A percentile compares a stretch with the other conserved stretches of the same genome.
Conservation (phyloP, 2,113 vertebrate species). For the Anoura caudifer region DNA sequence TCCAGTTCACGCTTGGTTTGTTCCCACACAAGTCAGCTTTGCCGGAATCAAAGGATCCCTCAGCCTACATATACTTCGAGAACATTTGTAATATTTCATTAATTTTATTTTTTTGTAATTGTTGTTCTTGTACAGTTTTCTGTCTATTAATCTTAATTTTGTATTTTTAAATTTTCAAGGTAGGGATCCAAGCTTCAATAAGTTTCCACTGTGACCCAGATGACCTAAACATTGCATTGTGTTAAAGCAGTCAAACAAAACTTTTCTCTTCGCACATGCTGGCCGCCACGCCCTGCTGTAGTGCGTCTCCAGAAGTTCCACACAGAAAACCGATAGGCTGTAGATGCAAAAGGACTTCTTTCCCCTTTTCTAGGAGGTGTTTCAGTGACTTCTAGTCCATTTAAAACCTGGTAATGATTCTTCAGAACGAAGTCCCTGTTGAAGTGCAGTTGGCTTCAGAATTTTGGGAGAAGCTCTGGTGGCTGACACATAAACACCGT, state of each 20-base stretch:
- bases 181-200: constrained; percentile 19
- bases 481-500: no score
- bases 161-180: neutral
- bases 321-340: neutral
- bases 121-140: no score
- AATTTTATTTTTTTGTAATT: no score
- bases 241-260: neutral
- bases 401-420: no score
- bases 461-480: no score
- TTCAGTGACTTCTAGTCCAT: neutral
- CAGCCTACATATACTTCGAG: neutral
- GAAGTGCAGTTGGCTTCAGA: no score
- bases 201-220: neutral
- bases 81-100: neutral
- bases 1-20: neutral
- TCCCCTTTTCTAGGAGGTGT: no score
- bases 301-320: neutral
- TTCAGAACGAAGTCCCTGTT: no score
- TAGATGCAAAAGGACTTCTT: no score
- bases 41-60: neutral
- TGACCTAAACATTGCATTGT: neutral
- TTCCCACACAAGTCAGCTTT: neutral
- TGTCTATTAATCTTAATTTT: no score
- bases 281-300: neutral
- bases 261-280: neutral